phyloP scores from a whole-genome alignment of 2,888 invertebrate species.

The Argyresthia albistria region DNA sequence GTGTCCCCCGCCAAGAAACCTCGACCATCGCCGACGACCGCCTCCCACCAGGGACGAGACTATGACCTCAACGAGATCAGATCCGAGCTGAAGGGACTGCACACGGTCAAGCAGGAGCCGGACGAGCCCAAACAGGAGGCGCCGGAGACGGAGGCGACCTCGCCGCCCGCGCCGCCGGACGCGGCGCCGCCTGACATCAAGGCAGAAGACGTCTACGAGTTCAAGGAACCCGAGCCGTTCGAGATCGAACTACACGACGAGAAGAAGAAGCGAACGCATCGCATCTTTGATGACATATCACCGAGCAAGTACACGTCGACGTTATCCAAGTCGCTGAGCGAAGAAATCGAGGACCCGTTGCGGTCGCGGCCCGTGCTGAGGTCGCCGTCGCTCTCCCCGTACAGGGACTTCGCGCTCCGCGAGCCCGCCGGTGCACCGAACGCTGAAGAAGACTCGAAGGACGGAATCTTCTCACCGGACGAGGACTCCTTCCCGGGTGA shows the following conservation, averaged over 20 bases:
- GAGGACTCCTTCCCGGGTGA: slow-evolving; percentile 75
- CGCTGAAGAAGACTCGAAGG: slow-evolving; percentile 75
- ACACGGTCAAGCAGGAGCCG: slow-evolving; percentile 61
- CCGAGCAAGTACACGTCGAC: slow-evolving; percentile 61
- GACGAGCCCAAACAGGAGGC: slow-evolving; percentile 7
- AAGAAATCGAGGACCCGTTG: slow-evolving; percentile 69
- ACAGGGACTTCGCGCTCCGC: slow-evolving; percentile 58
- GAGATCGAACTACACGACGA: slow-evolving; percentile 82
- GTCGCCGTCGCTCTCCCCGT: slow-evolving; percentile 59
- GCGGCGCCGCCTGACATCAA: slow-evolving; percentile 35
- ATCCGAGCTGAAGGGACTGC: slow-evolving; percentile 86
- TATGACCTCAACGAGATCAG: slow-evolving; percentile 89
- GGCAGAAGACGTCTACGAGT: slow-evolving; percentile 84
- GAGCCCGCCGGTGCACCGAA: slow-evolving; percentile 74
- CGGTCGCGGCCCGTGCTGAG: slow-evolving; percentile 39
- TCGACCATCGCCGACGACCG: slow-evolving; percentile 24
- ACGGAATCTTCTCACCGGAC: slow-evolving; percentile 71
- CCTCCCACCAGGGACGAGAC: slow-evolving; percentile 70
- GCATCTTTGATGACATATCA: slow-evolving; percentile 65
- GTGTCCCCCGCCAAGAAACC: slow-evolving; percentile 49
- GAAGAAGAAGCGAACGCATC: slow-evolving; percentile 62
- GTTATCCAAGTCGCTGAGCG: slow-evolving; percentile 59
- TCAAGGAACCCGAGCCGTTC: slow-evolving; percentile 91
- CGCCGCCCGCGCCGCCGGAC: slow-evolving; percentile 24
- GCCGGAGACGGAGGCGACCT: slow-evolving; percentile 15